phyloP scores from a whole-genome alignment of 2,113 vertebrate genomes.

The Eptesicus fuscus region DNA sequence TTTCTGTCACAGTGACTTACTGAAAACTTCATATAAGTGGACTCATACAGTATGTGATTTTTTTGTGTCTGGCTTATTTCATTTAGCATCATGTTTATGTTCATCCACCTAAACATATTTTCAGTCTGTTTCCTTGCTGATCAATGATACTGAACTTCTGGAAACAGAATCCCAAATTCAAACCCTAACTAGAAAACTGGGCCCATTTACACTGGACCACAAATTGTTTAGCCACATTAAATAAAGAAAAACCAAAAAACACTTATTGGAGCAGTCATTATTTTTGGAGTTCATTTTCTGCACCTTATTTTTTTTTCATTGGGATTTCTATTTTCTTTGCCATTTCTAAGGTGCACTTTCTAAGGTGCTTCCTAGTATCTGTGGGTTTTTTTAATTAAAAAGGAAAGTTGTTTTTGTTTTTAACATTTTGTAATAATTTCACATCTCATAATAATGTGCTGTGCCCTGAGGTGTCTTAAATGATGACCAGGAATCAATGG shows the following conservation, averaged over 20 bases:
- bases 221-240: not conserved
- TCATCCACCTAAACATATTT: not conserved
- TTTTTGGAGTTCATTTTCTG: not conserved
- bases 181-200: not conserved
- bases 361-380: not conserved
- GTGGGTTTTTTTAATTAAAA: slow-evolving; percentile 14
- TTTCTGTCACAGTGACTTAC: not conserved
- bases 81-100: not conserved
- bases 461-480: not conserved
- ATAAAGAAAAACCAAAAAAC: not conserved
- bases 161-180: not conserved
- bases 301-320: not conserved
- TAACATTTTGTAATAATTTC: slow-evolving; percentile 8
- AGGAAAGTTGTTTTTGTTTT: not conserved
- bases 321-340: not conserved
- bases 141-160: not conserved
- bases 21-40: not conserved
- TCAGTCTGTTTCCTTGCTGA: not conserved
- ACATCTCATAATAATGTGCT: not conserved
- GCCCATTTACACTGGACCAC: not conserved
- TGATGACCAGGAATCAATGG: not conserved
- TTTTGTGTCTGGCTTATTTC: not conserved
- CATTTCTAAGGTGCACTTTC: not conserved
- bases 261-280: not conserved
- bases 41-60: not conserved